Base-by-base conservation (phyloP, 1,140 invertebrate species). In the Heliconius melpomene region DNA sequence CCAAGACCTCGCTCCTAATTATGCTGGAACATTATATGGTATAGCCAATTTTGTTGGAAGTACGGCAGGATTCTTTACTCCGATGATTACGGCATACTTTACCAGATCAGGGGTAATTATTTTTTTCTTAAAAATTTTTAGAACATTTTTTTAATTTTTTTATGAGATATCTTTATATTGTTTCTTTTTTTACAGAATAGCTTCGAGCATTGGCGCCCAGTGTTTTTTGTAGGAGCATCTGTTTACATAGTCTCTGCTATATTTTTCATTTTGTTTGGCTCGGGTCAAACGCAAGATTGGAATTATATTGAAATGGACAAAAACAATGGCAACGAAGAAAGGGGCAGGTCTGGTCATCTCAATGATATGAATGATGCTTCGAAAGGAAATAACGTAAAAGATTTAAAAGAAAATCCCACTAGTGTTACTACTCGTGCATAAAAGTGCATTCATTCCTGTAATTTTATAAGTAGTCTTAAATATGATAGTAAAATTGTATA, bases 1-100 rank as follows among this genome's bases (percentile, higher is more conserved):
- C 81, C 96, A 98, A 92, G 97, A 98, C 92, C 93, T 98, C 52
- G 97, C 97, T 1, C 94, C 94, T 1, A 98, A 97, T 90, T 97
- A 96, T 94, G 98, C 98, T 26, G 97, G 97, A 54, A 96, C 96
- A 2, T 88, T 97, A 11, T 97, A 97, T 79, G 97, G 97, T 26
- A 96, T 97, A 57, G 96, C 97, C 77, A 97, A 97, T 82, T 96
- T 96, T 20, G 93, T 97, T 57, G 97, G 96, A 9, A 96, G 96
- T 60, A 97, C 96, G 1, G 96, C 97, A 16, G 97, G 97, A 66
- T 97, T 97, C 83, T 96, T 97, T 66, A 96, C 97, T 38, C 97
- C 97, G 0, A 92, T 96, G 76, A 95, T 97, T 76, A 96, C 97
- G 66, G 96, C 96, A 11, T 95, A 95, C 74, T 95, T 97, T 70